These are phyloP conservation scores for Allobates femoralis DNA, from an alignment of 2,797 vertebrate species.

Conservation along the genomic window DNA sequence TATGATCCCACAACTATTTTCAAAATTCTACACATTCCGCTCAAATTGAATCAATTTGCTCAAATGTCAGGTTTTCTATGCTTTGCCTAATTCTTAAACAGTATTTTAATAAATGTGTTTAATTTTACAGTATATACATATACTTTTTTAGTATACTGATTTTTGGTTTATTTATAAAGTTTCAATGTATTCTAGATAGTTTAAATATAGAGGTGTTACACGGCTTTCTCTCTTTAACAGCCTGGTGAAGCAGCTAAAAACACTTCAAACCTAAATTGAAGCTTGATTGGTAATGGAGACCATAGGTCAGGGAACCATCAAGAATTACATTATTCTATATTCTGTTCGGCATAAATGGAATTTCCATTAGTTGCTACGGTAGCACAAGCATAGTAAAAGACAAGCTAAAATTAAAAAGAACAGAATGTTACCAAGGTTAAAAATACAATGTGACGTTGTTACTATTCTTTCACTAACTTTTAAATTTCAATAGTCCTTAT, in stretches of 20 bases:
- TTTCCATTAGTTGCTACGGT: conserved; percentile 59
- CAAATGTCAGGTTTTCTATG: too few species aligned
- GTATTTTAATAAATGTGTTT: background rate
- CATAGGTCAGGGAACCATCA: conserved; percentile 63
- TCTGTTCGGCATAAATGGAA: conserved; percentile 54
- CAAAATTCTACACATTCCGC: too few species aligned
- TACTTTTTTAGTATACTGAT: background rate
- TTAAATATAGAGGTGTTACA: background rate
- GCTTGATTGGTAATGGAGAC: conserved; percentile 51
- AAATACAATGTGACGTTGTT: conserved; percentile 54
- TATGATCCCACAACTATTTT: too few species aligned
- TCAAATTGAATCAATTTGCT: too few species aligned
- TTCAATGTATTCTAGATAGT: background rate
- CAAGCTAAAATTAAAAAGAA: conserved; percentile 64
- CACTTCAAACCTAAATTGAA: conserved; percentile 57
- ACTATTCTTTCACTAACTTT: conserved; percentile 37
- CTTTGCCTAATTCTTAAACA: background rate
- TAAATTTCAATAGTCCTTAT: conserved; percentile 23
- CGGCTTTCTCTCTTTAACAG: background rate
- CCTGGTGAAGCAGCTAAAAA: conserved; percentile 12
- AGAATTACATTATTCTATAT: conserved; percentile 64
- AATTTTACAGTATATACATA: background rate
- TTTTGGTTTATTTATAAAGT: background rate
- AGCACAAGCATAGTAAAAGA: conserved; percentile 59
- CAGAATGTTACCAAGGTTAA: conserved; percentile 61